phyloP scores from a whole-genome alignment of 2,113 vertebrate species.

The Electrona antarctica region DNA sequence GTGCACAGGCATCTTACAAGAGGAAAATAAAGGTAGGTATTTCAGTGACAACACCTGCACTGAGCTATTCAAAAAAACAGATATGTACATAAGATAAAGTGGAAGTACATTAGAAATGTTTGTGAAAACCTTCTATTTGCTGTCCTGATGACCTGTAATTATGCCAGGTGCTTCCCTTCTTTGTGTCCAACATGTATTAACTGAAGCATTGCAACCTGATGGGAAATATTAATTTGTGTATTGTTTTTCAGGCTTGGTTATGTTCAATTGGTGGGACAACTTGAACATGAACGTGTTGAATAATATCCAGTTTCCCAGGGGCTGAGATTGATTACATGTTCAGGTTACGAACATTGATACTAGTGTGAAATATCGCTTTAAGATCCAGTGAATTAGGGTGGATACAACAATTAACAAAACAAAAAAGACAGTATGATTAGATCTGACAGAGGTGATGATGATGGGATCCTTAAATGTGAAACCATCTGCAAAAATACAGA shows the following conservation, averaged over 20 bases:
- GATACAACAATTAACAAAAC: background rate
- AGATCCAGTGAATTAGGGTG: background rate
- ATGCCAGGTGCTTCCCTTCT: background rate
- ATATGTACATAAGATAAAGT: background rate
- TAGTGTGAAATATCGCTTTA: background rate
- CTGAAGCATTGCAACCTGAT: no score
- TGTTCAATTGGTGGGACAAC: background rate
- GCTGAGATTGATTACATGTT: background rate
- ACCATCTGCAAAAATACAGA: background rate
- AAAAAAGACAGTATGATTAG: background rate
- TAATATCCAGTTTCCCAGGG: background rate
- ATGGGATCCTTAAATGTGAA: conserved; percentile 1
- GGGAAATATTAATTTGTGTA: no score
- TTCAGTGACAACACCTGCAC: no score
- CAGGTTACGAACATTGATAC: background rate
- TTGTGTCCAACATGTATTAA: background rate
- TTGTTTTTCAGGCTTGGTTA: background rate
- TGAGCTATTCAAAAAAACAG: no score
- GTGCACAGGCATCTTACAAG: no score
- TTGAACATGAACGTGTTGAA: background rate
- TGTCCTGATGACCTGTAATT: background rate
- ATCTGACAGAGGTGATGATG: background rate
- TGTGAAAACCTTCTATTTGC: background rate
- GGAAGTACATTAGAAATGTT: background rate
- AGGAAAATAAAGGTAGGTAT: no score